Conservation (phyloP, 2,797 vertebrate species). For the Rhynchotus rufescens region DNA sequence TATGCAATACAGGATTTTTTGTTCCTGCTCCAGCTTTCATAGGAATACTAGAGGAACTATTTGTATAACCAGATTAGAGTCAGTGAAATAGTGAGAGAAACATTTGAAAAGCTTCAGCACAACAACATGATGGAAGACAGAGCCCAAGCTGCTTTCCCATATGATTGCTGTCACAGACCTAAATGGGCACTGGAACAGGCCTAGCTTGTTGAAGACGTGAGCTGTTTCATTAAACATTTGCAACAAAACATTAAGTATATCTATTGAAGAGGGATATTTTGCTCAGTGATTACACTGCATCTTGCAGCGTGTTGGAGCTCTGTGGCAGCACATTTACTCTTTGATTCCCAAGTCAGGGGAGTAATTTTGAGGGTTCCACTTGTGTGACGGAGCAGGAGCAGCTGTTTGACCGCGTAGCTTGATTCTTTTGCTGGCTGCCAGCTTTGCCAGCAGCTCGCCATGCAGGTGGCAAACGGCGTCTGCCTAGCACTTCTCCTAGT, state of each 20-base stretch:
- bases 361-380: neutral
- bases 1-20: neutral
- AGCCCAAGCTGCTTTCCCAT: neutral
- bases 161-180: neutral
- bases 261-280: neutral
- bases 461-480: neutral
- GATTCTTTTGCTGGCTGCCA: slow-evolving; percentile 40
- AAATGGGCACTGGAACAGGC: neutral
- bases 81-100: neutral
- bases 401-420: neutral
- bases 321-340: rapidly evolving
- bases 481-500: slow-evolving; percentile 2
- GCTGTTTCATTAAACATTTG: neutral
- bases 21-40: neutral
- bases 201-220: neutral
- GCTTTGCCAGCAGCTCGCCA: neutral
- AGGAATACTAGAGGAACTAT: neutral
- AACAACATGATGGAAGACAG: neutral
- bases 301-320: neutral
- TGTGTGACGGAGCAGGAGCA: neutral
- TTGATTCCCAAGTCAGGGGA: slow-evolving; percentile 9
- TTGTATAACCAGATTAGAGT: neutral
- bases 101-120: neutral
- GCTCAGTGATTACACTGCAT: neutral
- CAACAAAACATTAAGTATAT: neutral